Conservation (phyloP, 2,888 invertebrate species). For the Aplocera efformata region DNA sequence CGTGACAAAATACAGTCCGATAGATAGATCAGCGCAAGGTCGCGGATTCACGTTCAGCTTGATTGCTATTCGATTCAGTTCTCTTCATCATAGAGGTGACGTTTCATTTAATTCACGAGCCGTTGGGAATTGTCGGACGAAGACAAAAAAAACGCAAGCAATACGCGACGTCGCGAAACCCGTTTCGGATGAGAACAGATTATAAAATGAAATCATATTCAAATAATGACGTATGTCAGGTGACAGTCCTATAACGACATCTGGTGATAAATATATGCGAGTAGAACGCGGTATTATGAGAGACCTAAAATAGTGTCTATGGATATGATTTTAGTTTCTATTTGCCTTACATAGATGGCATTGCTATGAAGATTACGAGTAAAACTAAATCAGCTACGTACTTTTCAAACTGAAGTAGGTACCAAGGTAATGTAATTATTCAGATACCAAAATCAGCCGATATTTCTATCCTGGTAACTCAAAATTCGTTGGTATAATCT, state of each 20-base stretch:
- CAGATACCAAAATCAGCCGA: too few species aligned
- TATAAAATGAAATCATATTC: slow-evolving; percentile 13
- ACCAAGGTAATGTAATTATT: too few species aligned
- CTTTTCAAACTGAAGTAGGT: too few species aligned
- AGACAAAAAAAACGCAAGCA: slow-evolving; percentile 36
- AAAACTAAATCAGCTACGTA: too few species aligned
- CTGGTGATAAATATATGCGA: slow-evolving; percentile 7
- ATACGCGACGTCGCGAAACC: slow-evolving; percentile 42
- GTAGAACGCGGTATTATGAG: slow-evolving; percentile 22
- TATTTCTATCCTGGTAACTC: too few species aligned
- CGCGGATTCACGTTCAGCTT: slow-evolving; percentile 44
- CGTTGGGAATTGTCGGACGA: slow-evolving; percentile 43
- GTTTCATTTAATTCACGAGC: slow-evolving; percentile 52
- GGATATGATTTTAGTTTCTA: slow-evolving; percentile 7
- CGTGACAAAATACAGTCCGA: slow-evolving; percentile 52
- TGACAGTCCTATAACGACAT: slow-evolving; percentile 21
- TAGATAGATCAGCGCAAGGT: slow-evolving; percentile 49
- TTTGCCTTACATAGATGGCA: slow-evolving; percentile 31
- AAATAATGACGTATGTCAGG: slow-evolving; percentile 12
- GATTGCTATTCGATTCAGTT: slow-evolving; percentile 43
- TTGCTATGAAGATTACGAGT: slow-evolving; percentile 1
- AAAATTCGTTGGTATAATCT: too few species aligned
- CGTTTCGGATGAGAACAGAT: slow-evolving; percentile 36
- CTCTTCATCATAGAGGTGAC: slow-evolving; percentile 50
- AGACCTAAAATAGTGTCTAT: slow-evolving; percentile 38